Conservation (phyloP, 2,113 vertebrate species). For the Misgurnus mizolepis region DNA sequence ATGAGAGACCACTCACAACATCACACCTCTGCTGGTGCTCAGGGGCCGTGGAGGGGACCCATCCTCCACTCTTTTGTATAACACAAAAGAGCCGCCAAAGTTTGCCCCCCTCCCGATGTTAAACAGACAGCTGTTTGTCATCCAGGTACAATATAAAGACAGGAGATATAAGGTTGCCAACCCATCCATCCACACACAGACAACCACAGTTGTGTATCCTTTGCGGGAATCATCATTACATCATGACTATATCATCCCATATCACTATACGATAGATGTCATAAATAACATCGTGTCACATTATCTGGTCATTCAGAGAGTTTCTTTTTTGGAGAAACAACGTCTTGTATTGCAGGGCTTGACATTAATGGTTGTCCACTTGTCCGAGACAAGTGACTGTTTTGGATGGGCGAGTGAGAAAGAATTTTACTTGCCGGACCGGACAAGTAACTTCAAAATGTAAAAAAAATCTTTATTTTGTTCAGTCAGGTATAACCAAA, state of each 20-base stretch:
- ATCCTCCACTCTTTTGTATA: constrained; percentile 59
- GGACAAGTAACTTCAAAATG: too few species aligned
- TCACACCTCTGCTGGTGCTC: constrained; percentile 51
- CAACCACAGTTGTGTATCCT: neutral
- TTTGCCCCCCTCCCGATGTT: constrained; percentile 43
- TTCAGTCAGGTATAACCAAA: too few species aligned
- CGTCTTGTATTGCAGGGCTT: too few species aligned
- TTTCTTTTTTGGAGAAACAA: too few species aligned
- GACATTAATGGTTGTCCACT: too few species aligned
- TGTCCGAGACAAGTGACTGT: too few species aligned
- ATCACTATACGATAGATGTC: neutral
- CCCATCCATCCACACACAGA: neutral
- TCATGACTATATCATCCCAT: neutral
- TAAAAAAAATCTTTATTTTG: too few species aligned
- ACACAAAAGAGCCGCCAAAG: constrained; percentile 56
- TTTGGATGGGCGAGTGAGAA: too few species aligned
- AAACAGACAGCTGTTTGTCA: constrained; percentile 65
- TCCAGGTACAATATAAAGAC: constrained; percentile 56
- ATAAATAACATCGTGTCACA: too few species aligned
- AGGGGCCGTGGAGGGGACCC: constrained; percentile 42
- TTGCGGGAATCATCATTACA: neutral
- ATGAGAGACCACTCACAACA: constrained; percentile 63
- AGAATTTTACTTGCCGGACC: too few species aligned
- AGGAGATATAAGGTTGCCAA: constrained; percentile 53
- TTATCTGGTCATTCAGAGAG: too few species aligned